These are phyloP conservation scores for Rostratula benghalensis DNA, from an alignment of 2,113 vertebrate genomes.

Conservation along the genomic window DNA sequence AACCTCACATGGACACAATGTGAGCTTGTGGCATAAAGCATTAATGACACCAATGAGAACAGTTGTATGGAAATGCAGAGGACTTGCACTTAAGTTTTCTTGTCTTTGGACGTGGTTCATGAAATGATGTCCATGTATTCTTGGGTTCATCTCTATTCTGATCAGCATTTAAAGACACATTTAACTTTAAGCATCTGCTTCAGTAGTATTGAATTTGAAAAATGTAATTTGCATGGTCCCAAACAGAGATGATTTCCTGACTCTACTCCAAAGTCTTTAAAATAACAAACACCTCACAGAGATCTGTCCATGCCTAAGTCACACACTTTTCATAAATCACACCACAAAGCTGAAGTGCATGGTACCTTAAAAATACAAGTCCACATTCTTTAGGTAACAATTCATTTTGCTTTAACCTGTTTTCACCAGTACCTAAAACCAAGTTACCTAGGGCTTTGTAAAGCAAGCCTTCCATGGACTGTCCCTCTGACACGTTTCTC, in stretches of 20 bases:
- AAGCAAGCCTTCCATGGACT: background rate
- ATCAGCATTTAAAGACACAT: background rate
- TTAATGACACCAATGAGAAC: background rate
- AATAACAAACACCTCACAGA: background rate
- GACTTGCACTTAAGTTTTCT: background rate
- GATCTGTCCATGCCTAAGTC: background rate
- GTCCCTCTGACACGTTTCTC: rapidly evolving
- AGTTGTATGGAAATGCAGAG: background rate
- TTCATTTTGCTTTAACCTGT: background rate
- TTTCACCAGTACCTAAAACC: background rate
- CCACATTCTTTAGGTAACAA: background rate
- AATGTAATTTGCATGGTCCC: background rate
- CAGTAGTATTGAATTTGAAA: background rate
- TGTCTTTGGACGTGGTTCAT: background rate
- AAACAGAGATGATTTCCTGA: background rate
- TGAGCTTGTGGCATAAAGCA: background rate
- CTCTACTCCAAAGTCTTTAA: background rate
- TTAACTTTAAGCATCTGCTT: background rate
- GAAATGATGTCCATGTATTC: background rate
- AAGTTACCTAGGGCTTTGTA: background rate
- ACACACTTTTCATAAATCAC: rapidly evolving
- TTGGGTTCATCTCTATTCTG: background rate
- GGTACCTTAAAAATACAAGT: background rate
- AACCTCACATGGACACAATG: background rate
- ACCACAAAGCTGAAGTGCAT: background rate